A percentile compares a stretch with the other conserved stretches of the same genome.
These are phyloP conservation scores for Zele albiditarsus DNA, from an alignment of 2,888 invertebrate species.

Conservation along the genomic window DNA sequence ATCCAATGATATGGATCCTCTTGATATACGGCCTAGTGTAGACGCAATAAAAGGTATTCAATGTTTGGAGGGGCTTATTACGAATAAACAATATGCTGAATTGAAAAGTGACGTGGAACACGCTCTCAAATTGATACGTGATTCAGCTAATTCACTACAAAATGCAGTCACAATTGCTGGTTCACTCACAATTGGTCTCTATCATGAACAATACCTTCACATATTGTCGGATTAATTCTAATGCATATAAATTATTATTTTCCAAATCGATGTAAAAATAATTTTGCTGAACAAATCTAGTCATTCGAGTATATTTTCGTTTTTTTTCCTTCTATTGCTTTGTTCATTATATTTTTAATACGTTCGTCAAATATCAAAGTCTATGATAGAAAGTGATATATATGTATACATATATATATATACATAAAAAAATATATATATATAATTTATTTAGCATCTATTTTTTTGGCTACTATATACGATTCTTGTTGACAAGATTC, in stretches of 20 bases:
- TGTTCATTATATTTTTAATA: not conserved
- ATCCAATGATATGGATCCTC: constrained; percentile 59
- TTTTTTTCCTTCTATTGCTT: not conserved
- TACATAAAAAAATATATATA: too few relatives aligned
- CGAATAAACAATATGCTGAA: constrained; percentile 72
- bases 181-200: constrained; percentile 74
- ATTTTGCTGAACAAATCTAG: constrained; percentile 2
- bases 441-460: not conserved
- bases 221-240: constrained; percentile 60
- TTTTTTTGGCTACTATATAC: constrained; percentile 16
- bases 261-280: not conserved
- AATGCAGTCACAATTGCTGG: constrained; percentile 74
- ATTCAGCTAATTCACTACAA: constrained; percentile 76
- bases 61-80: constrained; percentile 69
- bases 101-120: constrained; percentile 71
- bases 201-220: constrained; percentile 70
- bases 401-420: not conserved
- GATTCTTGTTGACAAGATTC: not conserved
- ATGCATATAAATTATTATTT: not conserved
- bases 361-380: not conserved
- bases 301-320: constrained; percentile 12
- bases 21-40: constrained; percentile 68
- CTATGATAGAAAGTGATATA: not conserved
- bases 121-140: constrained; percentile 73
- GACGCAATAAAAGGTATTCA: constrained; percentile 73